Conservation (phyloP, 2,113 vertebrate species). For the Cercocebus atys region DNA sequence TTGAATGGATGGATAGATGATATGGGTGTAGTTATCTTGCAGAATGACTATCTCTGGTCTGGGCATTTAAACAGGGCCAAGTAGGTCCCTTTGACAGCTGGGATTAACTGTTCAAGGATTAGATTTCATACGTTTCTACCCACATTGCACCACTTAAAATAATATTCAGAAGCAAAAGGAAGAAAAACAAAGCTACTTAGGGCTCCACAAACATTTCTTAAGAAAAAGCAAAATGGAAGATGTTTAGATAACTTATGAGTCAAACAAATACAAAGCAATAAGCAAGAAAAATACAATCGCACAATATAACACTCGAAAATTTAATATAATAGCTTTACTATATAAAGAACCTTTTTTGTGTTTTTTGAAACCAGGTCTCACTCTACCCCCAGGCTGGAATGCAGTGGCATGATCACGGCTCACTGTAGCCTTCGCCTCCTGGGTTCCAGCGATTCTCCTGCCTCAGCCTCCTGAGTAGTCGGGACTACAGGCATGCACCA, state of each 20-base stretch:
- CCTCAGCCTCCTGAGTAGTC: too few relatives aligned
- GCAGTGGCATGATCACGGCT: too few relatives aligned
- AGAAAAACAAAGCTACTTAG: constrained; percentile 3
- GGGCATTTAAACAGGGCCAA: not conserved
- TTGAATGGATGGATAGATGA: not conserved
- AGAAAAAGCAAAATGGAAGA: not conserved
- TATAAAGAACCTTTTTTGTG: too few relatives aligned
- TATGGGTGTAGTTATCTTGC: not conserved
- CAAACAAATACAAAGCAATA: not conserved
- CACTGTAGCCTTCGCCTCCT: too few relatives aligned
- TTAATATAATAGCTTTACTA: not conserved
- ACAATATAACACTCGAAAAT: not conserved
- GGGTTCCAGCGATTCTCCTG: too few relatives aligned
- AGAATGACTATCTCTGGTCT: not conserved
- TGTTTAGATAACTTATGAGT: constrained; percentile 6
- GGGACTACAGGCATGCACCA: too few relatives aligned
- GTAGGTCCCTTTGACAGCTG: not conserved
- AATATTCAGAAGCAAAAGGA: not conserved
- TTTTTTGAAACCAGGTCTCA: too few relatives aligned
- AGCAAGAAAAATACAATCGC: not conserved
- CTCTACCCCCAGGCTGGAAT: too few relatives aligned
- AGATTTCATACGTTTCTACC: not conserved
- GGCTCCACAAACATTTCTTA: not conserved
- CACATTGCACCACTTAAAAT: not conserved
- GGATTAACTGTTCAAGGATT: not conserved